Evolutionary conservation across 2,113 vertebrate species (phyloP).

Genomic region (Glaucomys volans): DNA sequence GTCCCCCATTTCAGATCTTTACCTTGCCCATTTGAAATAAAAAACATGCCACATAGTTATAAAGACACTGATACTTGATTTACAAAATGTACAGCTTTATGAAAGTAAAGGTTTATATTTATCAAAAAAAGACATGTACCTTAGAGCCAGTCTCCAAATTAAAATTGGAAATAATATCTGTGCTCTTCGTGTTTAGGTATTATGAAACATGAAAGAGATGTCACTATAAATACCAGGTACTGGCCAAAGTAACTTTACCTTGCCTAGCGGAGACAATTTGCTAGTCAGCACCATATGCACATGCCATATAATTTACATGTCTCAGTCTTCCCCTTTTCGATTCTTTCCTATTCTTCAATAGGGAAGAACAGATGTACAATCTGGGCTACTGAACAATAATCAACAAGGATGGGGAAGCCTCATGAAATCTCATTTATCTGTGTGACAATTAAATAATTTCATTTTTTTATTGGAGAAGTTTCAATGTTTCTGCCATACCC

Average conservation of each 20-base stretch:
- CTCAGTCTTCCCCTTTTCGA: not conserved
- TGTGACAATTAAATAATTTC: not conserved
- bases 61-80: not conserved
- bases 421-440: not conserved
- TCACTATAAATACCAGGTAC: not conserved
- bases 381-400: not conserved
- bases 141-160: not conserved
- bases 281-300: not conserved
- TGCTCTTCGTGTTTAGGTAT: not conserved
- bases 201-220: not conserved
- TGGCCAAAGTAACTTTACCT: not conserved
- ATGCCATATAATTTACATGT: not conserved
- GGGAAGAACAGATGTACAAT: not conserved
- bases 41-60: not conserved
- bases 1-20: not conserved
- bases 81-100: not conserved
- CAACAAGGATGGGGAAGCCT: not conserved
- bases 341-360: not conserved
- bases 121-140: not conserved
- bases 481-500: not conserved
- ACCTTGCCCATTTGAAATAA: not conserved
- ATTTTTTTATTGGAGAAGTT: not conserved
- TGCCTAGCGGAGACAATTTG: not conserved
- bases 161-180: constrained; percentile 9
- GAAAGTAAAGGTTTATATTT: not conserved